These are phyloP conservation scores for Sinocyclocheilus anophthalmus DNA, from an alignment of 2,113 vertebrate species.

Conservation along the genomic window DNA sequence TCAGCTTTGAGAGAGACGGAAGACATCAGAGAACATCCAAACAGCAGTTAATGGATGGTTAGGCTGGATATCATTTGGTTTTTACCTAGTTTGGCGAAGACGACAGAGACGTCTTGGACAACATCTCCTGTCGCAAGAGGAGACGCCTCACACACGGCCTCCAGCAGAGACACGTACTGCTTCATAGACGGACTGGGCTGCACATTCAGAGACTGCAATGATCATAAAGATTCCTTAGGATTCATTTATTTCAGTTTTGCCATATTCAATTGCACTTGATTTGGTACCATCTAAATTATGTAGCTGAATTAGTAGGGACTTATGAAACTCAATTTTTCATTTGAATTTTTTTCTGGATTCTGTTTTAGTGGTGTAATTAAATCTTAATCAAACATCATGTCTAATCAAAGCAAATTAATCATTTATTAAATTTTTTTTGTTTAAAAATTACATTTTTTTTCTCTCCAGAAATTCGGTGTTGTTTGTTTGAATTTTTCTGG, in stretches of 20 bases:
- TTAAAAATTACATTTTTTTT: too few species aligned
- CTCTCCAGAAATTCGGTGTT: too few species aligned
- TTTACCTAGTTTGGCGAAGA: constrained; percentile 77
- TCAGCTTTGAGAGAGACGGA: constrained; percentile 64
- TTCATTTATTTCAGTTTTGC: background rate
- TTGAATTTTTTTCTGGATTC: background rate
- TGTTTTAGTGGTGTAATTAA: background rate
- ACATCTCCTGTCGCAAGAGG: constrained; percentile 65
- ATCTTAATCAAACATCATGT: background rate
- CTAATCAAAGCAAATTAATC: background rate
- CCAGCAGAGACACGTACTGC: constrained; percentile 76
- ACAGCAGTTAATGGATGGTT: background rate
- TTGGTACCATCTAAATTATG: background rate
- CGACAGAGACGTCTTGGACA: constrained; percentile 75
- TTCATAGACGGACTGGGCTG: constrained; percentile 71
- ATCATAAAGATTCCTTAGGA: background rate
- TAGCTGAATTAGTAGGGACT: background rate
- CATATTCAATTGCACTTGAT: background rate
- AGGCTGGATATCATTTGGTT: background rate
- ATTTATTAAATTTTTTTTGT: too few species aligned
- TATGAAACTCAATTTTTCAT: background rate
- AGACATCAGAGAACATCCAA: background rate
- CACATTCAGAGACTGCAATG: constrained; percentile 67
- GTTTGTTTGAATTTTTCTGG: background rate
- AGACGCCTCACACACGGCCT: constrained; percentile 69